Evolutionary conservation across 2,797 vertebrate genomes (phyloP), one percentile per base, ranked within the genome.

Genomic region (Rallus crepitans): DNA sequence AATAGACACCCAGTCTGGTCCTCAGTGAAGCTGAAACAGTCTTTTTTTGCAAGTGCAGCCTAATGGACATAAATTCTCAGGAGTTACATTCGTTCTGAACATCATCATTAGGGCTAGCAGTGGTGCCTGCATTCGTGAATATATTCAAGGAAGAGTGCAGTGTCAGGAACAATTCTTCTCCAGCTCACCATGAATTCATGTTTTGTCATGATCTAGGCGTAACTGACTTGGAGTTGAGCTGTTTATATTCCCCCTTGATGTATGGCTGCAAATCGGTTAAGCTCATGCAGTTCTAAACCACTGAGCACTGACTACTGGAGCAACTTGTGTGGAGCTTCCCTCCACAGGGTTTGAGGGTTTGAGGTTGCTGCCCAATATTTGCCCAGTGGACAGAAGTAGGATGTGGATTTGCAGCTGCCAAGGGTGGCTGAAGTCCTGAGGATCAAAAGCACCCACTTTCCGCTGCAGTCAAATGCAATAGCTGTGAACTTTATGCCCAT

Each of bases 141-240:
- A 56, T 70, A 57, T 89, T 95, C 52, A 52, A 27, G 75, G 56
- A 82, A 39, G 68, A 79, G 30, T 68, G 33, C n/a, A 80, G 63
- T 72, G 80, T 84, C 68, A 86, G 70, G 50, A 57, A 56, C n/a
- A 64, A 72, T 73, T 60, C 71, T 42, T 95, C 20, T 94, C 37
- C 69, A 80, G 35, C 82, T 86, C 85, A 45, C 23, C 42, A 47
- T 83, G 50, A 75, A 60, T 90, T 89, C 42, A 40, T 82, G 12
- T 87, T 95, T 93, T 94, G 71, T 95, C 66, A 72, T 93, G 91
- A 93, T 96, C 65, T 86, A 14, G 31, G 50, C 11, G 7, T 96
- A 96, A 93, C 89, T 96, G 88, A 95, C 86, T 47, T 95, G 87
- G 70, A 96, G 68, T 87, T 94, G 94, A 97, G 93, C 80, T 71